Evolutionary conservation across 2,113 vertebrate species (phyloP).

Genomic region (Centrocercus urophasianus): DNA sequence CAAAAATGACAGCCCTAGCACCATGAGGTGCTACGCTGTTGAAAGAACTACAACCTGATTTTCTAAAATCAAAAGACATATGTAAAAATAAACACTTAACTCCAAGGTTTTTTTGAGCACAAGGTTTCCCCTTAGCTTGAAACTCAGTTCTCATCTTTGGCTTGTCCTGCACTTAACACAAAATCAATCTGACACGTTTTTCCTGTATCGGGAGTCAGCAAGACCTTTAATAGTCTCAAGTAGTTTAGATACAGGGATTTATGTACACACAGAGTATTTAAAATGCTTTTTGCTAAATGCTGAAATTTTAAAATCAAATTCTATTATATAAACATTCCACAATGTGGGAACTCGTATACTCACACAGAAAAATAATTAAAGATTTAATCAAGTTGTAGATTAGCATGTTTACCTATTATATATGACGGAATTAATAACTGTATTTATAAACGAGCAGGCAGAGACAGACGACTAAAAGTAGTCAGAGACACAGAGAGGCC

Average conservation of each 20-base stretch:
- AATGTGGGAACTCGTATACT: not conserved
- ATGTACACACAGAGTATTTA: not conserved
- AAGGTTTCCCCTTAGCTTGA: not conserved
- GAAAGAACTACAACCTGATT: not conserved
- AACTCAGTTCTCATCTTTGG: not conserved
- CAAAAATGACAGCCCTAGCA: not conserved
- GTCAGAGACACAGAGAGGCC: not conserved
- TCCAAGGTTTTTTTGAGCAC: not conserved
- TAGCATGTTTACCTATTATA: not conserved
- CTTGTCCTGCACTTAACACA: not conserved
- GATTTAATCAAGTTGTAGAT: not conserved
- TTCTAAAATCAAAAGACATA: not conserved
- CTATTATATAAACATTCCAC: not conserved
- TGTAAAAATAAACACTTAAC: not conserved
- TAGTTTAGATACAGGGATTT: not conserved
- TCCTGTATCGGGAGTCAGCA: not conserved
- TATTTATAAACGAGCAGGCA: not conserved
- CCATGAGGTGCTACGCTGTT: not conserved
- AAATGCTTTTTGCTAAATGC: not conserved
- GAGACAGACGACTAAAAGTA: not conserved
- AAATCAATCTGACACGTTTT: not conserved
- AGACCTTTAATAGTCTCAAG: not conserved
- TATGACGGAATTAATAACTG: not conserved
- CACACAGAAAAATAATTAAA: not conserved
- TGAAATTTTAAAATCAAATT: not conserved